A percentile compares a stretch with the other conserved stretches of the same genome.
phyloP scores from a whole-genome alignment of 2,113 vertebrate species.

The Microcebus jonahi region DNA sequence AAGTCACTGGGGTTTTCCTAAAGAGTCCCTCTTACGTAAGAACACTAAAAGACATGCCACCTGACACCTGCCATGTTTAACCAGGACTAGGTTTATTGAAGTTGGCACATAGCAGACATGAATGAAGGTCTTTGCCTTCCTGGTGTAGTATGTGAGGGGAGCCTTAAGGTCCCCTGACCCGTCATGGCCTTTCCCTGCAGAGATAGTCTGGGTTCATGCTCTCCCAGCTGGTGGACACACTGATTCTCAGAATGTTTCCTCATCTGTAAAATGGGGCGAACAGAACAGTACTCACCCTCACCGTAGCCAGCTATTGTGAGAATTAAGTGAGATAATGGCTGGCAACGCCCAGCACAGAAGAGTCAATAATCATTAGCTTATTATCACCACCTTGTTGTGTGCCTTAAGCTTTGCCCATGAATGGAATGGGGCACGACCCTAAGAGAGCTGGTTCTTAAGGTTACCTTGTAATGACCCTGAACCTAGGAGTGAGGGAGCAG shows the following conservation, averaged over 20 bases:
- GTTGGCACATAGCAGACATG: not conserved
- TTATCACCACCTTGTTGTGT: not conserved
- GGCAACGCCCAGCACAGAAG: not conserved
- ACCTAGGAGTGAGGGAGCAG: not conserved
- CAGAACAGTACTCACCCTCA: not conserved
- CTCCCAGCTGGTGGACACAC: fast-evolving
- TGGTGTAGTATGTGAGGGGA: not conserved
- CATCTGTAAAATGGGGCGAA: not conserved
- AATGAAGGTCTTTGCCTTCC: not conserved
- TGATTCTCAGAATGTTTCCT: not conserved
- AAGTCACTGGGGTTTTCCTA: not conserved
- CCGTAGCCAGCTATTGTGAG: not conserved
- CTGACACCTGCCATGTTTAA: not conserved
- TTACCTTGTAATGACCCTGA: not conserved
- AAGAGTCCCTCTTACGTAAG: not conserved
- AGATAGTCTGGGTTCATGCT: not conserved
- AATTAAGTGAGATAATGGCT: not conserved
- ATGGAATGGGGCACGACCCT: not conserved
- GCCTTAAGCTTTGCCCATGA: not conserved
- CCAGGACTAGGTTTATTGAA: not conserved
- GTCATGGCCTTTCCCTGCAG: too few relatives aligned
- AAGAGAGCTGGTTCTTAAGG: not conserved
- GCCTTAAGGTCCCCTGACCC: not conserved
- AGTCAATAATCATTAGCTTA: not conserved
- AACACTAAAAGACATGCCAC: not conserved